Evolutionary conservation across 2,888 invertebrate species (phyloP).

Genomic region (Baronia brevicornis): DNA sequence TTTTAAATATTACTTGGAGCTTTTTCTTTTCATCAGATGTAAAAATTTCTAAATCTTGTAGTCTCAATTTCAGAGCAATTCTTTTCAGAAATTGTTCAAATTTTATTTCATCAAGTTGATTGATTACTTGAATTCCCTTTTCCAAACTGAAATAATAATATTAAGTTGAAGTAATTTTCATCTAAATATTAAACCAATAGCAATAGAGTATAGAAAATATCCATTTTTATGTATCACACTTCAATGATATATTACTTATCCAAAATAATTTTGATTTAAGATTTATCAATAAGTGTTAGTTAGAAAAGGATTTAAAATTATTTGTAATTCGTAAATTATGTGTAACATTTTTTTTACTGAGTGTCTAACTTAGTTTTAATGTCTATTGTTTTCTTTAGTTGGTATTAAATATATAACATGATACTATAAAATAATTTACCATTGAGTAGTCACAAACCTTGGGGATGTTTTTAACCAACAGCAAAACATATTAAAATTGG

Average conservation of each 20-base stretch:
- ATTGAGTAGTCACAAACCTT: conserved; percentile 37
- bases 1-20: conserved; percentile 51
- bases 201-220: background rate
- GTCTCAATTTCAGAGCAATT: conserved; percentile 49
- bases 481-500: no score
- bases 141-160: conserved; percentile 39
- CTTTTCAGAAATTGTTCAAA: conserved; percentile 60
- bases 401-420: no score
- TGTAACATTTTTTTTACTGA: no score
- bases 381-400: no score
- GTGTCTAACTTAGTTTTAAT: no score
- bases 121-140: conserved; percentile 48
- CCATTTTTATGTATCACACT: background rate
- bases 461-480: conserved; percentile 49
- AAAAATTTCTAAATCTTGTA: conserved; percentile 51
- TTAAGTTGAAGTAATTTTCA: conserved; percentile 1
- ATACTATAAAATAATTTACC: no score
- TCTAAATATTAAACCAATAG: conserved; percentile 1
- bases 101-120: conserved; percentile 48
- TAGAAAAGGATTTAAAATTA: no score
- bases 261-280: no score
- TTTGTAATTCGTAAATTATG: no score
- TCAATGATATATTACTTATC: background rate
- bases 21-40: conserved; percentile 52
- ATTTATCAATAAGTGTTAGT: no score